Evolutionary conservation across 2,113 vertebrate species (phyloP).

Genomic region (Theropithecus gelada): DNA sequence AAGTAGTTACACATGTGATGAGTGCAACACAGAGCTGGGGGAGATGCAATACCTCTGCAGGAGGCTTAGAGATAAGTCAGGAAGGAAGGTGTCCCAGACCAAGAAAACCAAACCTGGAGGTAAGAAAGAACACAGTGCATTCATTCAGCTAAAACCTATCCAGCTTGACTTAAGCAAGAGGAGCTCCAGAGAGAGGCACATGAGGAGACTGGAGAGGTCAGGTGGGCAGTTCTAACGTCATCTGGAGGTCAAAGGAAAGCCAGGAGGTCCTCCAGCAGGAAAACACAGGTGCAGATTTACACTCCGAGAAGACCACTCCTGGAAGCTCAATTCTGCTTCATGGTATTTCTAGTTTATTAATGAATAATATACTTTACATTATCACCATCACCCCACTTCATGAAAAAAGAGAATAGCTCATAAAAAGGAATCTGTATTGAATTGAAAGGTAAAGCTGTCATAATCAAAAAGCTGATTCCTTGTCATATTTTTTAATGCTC

Average conservation of each 20-base stretch:
- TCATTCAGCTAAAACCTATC: not conserved
- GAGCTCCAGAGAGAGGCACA: not conserved
- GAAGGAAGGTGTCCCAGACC: not conserved
- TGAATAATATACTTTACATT: not conserved
- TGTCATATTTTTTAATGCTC: conserved; percentile 70
- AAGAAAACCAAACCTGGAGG: not conserved
- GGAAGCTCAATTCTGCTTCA: not conserved
- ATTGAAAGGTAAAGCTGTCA: conserved; percentile 58
- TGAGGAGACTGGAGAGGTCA: not conserved
- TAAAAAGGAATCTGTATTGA: conserved; percentile 50
- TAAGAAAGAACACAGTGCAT: not conserved
- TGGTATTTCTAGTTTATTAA: not conserved
- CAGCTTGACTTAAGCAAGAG: no score
- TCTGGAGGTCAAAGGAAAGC: not conserved
- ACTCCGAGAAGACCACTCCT: not conserved
- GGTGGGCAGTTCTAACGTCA: not conserved
- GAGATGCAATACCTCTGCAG: no score
- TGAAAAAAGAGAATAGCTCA: not conserved
- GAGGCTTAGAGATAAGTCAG: not conserved
- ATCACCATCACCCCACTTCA: not conserved
- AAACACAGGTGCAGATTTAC: accelerated
- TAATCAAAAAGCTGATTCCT: conserved; percentile 57
- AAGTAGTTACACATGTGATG: not conserved
- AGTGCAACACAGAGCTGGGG: not conserved
- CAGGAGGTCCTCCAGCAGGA: accelerated